Evolutionary conservation across 2,797 vertebrate species (phyloP), one percentile per base, ranked within the genome.

Genomic region (Coregonus suidteri): DNA sequence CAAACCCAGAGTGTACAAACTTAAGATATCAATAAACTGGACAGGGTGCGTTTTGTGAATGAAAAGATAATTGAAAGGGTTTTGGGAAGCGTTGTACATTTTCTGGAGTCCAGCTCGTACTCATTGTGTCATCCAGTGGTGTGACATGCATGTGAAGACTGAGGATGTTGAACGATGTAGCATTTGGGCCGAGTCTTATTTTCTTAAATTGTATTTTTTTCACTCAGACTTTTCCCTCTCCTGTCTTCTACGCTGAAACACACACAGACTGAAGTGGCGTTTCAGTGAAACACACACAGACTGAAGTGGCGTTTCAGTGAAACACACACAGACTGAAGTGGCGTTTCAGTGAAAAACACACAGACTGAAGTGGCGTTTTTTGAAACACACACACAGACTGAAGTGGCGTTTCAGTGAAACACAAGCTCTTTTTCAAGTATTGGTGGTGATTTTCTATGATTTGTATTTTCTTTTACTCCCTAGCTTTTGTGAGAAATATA

Each of bases 1-100:
- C 91, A 89, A 90, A 91, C 69, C 69, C 20, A 66, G 73, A 69
- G 35, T 67, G 66, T 52, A 1, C 5, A 25, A 53, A 25, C 1
- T 25, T 51, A 31, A 25, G 6, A 51, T 15, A 20, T 51, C 16
- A 16, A 53, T 13, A 1, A 31, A 51, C 25, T 4, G 69, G 69
- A 6, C 41, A 47, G 53, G 34, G 16, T 4, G 31, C 16, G 9
- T 30, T 51, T 51, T 14, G 41, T 53, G 78, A 75, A 54, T 72
- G 73, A 81, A 76, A 11, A 73, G 65, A 9, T 41, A 4, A 34
- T 73, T 47, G 3, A 47, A 47, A 47, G 0, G 2, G 41, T 47
- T 13, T 47, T 47, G 9, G 0, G 11, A 47, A 47, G 41, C 41
- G 3, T 13, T 47, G 41, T 13, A 47, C 9, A 47, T 47, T 47